Percentiles rank a stretch among this genome's conserved stretches.
phyloP scores from a whole-genome alignment of 2,888 invertebrate genomes.

The Dryobota labecula region DNA sequence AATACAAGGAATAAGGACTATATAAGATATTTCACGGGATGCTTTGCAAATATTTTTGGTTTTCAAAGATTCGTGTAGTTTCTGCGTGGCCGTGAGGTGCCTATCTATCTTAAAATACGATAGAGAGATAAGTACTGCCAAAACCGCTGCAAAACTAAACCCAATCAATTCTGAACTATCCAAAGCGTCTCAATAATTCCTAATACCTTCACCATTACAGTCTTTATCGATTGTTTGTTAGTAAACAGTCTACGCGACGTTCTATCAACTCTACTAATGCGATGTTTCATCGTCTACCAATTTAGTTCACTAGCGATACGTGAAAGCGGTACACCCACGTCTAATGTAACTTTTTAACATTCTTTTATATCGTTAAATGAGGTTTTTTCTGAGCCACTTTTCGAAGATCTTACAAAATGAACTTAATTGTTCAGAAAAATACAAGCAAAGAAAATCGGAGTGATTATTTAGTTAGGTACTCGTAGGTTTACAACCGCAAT shows the following conservation, averaged over 20 bases:
- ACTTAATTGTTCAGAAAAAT: neutral
- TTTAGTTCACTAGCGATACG: slow-evolving; percentile 32
- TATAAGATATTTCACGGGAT: neutral
- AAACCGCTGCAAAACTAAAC: neutral
- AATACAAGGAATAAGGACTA: neutral
- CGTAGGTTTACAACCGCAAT: neutral
- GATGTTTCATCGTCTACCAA: slow-evolving; percentile 38
- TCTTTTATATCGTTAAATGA: slow-evolving; percentile 10
- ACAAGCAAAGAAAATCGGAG: slow-evolving; percentile 3
- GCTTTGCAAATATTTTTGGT: neutral
- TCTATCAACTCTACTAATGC: slow-evolving; percentile 18
- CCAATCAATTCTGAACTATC: slow-evolving; percentile 3
- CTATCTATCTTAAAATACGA: neutral
- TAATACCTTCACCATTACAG: slow-evolving; percentile 7
- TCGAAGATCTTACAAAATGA: neutral
- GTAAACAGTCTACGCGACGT: slow-evolving; percentile 27
- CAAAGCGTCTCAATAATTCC: slow-evolving; percentile 6
- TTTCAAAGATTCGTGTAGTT: neutral
- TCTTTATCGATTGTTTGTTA: slow-evolving; percentile 15
- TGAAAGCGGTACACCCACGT: slow-evolving; percentile 43
- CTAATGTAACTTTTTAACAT: slow-evolving; percentile 29
- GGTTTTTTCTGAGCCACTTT: slow-evolving; percentile 15
- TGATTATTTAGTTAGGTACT: neutral
- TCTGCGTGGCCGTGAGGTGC: too few species aligned
- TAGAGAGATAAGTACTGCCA: neutral